Base-by-base conservation (phyloP, 2,113 vertebrate species). In the Cynocephalus volans region DNA sequence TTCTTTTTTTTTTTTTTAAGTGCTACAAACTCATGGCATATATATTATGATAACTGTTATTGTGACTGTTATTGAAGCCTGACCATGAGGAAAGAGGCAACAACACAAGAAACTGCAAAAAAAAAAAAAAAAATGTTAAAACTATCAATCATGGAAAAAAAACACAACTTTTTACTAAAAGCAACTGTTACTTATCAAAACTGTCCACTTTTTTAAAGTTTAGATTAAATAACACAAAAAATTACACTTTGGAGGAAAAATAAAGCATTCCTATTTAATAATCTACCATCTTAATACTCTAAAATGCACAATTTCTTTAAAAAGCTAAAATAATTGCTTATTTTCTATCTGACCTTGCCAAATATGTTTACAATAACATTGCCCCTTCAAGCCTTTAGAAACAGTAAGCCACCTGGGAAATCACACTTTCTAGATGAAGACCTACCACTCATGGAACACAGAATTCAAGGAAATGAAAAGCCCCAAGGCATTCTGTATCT, bases 211-310 rank as follows among this genome's bases (percentile, higher is more conserved):
- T 88, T 28, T 1, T n/a, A 70, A 41, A 76, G 64, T 58, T 64
- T 41, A 41, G 23, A 26, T 77, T 54, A 83, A 82, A 70, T 23
- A 24, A 0, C 24, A 50, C 75, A 93, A 93, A 82, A 76, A 80
- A 88, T 50, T 52, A 72, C 7, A 60, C 45, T 90, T 97, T 11
- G 82, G 95, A 52, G 56, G 10, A 60, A 95, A 95, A 50, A 67
- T 2, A 79, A 94, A 82, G 18, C 24, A 58, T 17, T 79, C 10
- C 56, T 86, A 65, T 50, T 84, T 87, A 76, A 50, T 36, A 97
- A 60, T 36, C 41, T 33, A 85, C 23, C 36, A 77, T 69, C 65
- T 93, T 79, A 87, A 88, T 12, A 69, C 28, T 87, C 41, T 77
- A 69, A 89, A 56, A 82, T 24, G 12, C 13, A 70, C 3, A 36